Percentiles rank a stretch among this genome's conserved stretches.
phyloP scores from a whole-genome alignment of 2,113 vertebrate genomes.

The Herpailurus yagouaroundi region DNA sequence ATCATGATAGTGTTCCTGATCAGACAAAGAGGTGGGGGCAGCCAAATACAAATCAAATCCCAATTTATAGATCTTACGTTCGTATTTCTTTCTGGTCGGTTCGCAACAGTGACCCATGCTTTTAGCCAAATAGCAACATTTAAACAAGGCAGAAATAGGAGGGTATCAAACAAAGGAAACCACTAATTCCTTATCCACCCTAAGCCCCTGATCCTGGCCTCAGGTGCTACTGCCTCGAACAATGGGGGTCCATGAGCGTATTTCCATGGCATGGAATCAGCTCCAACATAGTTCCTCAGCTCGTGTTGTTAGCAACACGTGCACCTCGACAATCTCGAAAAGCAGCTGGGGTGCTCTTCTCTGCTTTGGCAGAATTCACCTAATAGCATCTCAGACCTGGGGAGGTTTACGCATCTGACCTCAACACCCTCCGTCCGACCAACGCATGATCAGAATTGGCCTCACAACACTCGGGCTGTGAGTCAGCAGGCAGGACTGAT shows the following conservation, averaged over 20 bases:
- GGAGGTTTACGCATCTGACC: not conserved
- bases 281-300: not conserved
- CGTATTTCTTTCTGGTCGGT: not conserved
- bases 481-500: accelerated
- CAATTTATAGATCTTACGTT: not conserved
- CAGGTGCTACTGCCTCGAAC: not conserved
- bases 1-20: not conserved
- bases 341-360: not conserved
- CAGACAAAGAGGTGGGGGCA: not conserved
- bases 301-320: not conserved
- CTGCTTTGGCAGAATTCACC: not conserved
- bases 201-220: not conserved
- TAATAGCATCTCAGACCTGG: not conserved
- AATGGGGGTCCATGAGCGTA: accelerated
- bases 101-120: not conserved
- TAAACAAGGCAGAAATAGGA: not conserved
- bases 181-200: not conserved
- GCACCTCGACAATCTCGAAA: not conserved
- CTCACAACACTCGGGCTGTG: not conserved
- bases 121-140: not conserved
- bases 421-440: not conserved
- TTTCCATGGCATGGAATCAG: not conserved
- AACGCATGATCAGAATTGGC: not conserved
- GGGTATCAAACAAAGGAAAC: not conserved
- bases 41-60: not conserved